Conservation (phyloP, 2,888 invertebrate species). For the Lasioglossum calceatum region DNA sequence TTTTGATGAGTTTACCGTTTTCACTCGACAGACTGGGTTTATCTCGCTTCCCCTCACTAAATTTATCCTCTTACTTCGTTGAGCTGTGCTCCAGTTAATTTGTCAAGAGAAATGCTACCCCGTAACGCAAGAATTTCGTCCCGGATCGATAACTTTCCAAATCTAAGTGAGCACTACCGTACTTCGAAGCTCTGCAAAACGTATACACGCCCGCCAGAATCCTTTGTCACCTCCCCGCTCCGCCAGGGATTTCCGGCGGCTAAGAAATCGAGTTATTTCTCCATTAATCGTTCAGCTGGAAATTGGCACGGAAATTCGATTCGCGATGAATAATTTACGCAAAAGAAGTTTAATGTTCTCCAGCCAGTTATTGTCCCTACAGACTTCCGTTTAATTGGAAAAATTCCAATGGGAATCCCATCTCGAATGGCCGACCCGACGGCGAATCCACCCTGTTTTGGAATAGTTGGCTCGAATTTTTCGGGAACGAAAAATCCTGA, state of each 20-base stretch:
- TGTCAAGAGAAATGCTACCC: background rate
- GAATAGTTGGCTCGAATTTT: background rate
- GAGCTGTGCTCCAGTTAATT: background rate
- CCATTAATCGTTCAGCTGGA: background rate
- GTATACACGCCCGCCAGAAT: background rate
- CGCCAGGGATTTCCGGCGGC: background rate
- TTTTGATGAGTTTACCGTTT: background rate
- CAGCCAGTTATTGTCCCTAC: background rate
- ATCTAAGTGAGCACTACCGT: background rate
- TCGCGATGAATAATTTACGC: conserved; percentile 6
- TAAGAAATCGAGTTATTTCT: conserved; percentile 16
- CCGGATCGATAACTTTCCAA: background rate
- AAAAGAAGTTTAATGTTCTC: conserved; percentile 11
- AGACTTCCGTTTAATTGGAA: conserved; percentile 5
- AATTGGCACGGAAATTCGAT: conserved; percentile 2
- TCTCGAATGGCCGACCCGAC: background rate
- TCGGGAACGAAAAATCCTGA: background rate
- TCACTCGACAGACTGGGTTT: background rate
- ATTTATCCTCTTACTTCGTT: background rate
- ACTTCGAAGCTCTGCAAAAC: background rate
- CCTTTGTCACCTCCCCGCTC: background rate
- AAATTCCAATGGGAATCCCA: background rate
- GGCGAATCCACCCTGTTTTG: background rate
- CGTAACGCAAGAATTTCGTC: background rate
- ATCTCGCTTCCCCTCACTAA: background rate